These are phyloP conservation scores for Phallusia fumigata DNA, from an alignment of 23 tunicate genomes.

Conservation along the genomic window DNA sequence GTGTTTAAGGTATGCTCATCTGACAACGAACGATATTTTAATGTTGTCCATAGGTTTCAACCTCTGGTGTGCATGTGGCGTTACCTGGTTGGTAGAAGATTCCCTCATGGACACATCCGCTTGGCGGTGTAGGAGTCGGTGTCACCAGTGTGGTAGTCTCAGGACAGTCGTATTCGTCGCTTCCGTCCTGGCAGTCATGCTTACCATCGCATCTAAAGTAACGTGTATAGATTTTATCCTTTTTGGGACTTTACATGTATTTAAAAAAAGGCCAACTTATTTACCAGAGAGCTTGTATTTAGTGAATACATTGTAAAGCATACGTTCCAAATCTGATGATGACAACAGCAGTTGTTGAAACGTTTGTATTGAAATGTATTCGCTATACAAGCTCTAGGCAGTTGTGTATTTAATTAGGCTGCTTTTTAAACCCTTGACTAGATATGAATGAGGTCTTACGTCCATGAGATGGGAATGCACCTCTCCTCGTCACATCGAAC, in stretches of 20 bases:
- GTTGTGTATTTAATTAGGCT: too few relatives aligned
- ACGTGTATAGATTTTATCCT: background rate
- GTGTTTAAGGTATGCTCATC: too few relatives aligned
- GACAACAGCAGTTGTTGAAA: too few relatives aligned
- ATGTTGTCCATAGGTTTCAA: background rate
- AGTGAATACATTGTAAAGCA: too few relatives aligned
- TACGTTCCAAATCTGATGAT: too few relatives aligned
- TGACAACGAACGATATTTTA: too few relatives aligned
- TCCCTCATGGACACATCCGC: slow-evolving; percentile 18
- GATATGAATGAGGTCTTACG: slow-evolving; percentile 39
- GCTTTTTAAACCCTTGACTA: too few relatives aligned
- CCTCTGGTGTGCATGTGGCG: background rate
- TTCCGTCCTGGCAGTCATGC: slow-evolving; percentile 63
- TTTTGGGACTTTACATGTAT: background rate
- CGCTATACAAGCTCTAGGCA: too few relatives aligned
- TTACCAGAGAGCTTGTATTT: too few relatives aligned
- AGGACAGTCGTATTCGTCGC: slow-evolving; percentile 56
- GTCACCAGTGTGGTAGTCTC: slow-evolving; percentile 23
- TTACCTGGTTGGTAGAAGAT: slow-evolving; percentile 25
- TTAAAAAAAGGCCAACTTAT: background rate
- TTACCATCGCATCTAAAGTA: slow-evolving; percentile 70
- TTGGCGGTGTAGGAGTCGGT: slow-evolving; percentile 19
- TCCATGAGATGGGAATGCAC: slow-evolving; percentile 50
- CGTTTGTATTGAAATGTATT: too few relatives aligned
- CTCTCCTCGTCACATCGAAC: slow-evolving; percentile 33